Evolutionary conservation across 2,797 vertebrate species (phyloP).

Genomic region (Phataginus tricuspis): DNA sequence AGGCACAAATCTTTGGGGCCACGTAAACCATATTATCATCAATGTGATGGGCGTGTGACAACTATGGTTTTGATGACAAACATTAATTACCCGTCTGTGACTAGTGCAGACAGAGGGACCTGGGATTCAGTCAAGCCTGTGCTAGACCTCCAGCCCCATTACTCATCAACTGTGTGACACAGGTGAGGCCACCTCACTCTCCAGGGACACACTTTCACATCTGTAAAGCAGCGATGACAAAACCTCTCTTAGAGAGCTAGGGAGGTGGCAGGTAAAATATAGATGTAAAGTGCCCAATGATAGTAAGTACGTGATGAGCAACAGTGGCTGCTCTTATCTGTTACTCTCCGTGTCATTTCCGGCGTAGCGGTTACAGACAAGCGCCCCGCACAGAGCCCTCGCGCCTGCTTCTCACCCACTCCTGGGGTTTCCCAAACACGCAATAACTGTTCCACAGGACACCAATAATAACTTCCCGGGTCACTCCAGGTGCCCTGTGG

Average conservation of each 20-base stretch:
- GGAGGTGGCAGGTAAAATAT: neutral
- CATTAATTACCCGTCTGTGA: neutral
- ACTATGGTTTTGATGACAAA: neutral
- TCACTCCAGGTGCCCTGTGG: neutral
- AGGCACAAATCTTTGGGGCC: neutral
- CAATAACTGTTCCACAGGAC: neutral
- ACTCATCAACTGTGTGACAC: neutral
- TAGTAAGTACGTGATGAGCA: neutral
- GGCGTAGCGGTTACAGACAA: neutral
- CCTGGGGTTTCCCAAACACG: neutral
- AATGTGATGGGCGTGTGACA: neutral
- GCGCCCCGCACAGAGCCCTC: neutral
- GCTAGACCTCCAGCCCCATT: neutral
- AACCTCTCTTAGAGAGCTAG: neutral
- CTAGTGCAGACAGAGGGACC: neutral
- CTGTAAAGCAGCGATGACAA: neutral
- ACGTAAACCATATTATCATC: neutral
- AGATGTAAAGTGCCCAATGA: neutral
- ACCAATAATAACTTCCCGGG: constrained; percentile 1
- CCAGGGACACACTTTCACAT: neutral
- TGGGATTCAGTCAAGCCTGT: neutral
- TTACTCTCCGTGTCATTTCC: neutral
- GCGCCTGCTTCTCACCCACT: neutral
- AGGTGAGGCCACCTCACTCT: neutral
- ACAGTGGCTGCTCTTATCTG: neutral